These are phyloP conservation scores for Cranoglanis bouderius DNA, from an alignment of 2,113 vertebrate genomes.

Conservation along the genomic window DNA sequence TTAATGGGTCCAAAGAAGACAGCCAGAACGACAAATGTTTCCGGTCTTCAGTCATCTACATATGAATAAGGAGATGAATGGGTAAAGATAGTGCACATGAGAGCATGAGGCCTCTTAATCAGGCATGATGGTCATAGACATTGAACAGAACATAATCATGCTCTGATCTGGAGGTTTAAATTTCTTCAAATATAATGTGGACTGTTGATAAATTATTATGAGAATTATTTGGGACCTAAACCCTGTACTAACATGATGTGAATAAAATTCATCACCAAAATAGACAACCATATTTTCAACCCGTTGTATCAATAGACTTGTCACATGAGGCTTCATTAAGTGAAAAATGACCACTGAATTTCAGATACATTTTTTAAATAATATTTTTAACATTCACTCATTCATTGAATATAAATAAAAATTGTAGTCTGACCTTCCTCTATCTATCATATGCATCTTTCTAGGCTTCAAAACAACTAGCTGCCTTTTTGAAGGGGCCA, in stretches of 20 bases:
- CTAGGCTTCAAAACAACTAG: conserved; percentile 22
- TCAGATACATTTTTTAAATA: no score
- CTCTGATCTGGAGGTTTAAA: not conserved
- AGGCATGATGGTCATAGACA: not conserved
- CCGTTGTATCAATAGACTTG: not conserved
- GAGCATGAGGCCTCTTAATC: not conserved
- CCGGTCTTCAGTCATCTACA: conserved; percentile 35
- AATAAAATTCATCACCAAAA: not conserved
- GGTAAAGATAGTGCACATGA: not conserved
- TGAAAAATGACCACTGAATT: not conserved
- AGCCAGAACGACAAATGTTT: conserved; percentile 37
- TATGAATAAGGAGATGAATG: conserved; percentile 18
- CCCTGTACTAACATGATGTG: not conserved
- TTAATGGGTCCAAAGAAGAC: not conserved
- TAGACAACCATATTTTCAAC: not conserved
- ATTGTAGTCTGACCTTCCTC: not conserved
- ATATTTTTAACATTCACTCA: not conserved
- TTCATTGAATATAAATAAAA: not conserved
- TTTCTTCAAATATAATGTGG: not conserved
- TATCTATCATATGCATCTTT: conserved; percentile 19
- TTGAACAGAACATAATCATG: not conserved
- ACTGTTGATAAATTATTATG: not conserved
- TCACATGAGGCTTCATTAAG: not conserved
- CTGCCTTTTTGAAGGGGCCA: conserved; percentile 23
- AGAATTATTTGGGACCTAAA: not conserved